Evolutionary conservation across 30 jellyfish, hydroid and myxozoan genomes (phyloP).

Genomic region (Aurelia aurita): DNA sequence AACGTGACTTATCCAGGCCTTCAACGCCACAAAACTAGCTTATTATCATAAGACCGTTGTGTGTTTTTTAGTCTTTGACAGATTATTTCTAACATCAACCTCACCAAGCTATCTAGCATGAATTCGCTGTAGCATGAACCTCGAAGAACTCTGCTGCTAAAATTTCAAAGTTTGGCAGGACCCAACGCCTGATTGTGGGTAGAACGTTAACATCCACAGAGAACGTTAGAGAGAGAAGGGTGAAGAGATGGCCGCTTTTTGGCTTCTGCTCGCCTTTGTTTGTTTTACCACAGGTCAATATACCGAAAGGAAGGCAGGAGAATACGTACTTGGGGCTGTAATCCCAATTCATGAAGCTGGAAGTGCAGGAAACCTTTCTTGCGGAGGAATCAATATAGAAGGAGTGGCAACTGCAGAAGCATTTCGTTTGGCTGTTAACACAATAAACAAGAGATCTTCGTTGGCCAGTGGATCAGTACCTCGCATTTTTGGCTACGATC

Average conservation of each 20-base stretch:
- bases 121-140: no score
- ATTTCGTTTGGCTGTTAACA: slow-evolving; percentile 49
- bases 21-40: slow-evolving; percentile 15
- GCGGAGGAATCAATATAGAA: slow-evolving; percentile 48
- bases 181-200: no score
- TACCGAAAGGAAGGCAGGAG: slow-evolving; percentile 55
- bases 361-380: slow-evolving; percentile 1
- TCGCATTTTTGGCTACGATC: slow-evolving; percentile 77
- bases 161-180: no score
- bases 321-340: slow-evolving; percentile 61
- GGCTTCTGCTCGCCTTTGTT: slow-evolving; percentile 9
- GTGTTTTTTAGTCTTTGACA: slow-evolving; percentile 20
- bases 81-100: no score
- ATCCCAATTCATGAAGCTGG: slow-evolving; percentile 56
- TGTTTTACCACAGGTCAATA: slow-evolving; percentile 11
- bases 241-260: not conserved
- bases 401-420: slow-evolving; percentile 73
- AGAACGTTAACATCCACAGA: no score
- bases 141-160: no score
- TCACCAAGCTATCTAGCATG: no score
- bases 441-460: slow-evolving; percentile 27
- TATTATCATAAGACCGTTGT: slow-evolving; percentile 25
- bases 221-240: not conserved
- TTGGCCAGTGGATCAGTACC: slow-evolving; percentile 14
- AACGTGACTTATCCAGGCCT: slow-evolving; percentile 26